A percentile compares a stretch with the other conserved stretches of the same genome.
Conservation (phyloP, 2,797 vertebrate genomes). For the Benthosema pterotum region DNA sequence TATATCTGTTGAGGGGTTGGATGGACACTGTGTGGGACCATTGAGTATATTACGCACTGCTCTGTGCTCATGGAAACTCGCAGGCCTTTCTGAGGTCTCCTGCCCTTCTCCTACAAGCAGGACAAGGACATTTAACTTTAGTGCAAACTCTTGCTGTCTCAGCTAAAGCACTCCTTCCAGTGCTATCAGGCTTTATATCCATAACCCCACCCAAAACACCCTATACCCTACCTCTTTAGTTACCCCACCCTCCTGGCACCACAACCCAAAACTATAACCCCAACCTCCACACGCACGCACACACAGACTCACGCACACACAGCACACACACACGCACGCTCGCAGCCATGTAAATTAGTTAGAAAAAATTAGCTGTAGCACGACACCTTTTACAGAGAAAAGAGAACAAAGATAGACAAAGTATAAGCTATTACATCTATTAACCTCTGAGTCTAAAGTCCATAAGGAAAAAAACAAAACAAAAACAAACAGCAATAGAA, state of each 20-base stretch:
- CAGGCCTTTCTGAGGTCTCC: conserved; percentile 77
- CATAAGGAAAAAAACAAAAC: conserved; percentile 58
- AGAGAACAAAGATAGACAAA: conserved; percentile 47
- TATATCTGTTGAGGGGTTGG: conserved; percentile 58
- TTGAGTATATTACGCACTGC: conserved; percentile 66
- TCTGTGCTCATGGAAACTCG: conserved; percentile 73
- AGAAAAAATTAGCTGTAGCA: conserved; percentile 64
- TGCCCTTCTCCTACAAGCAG: conserved; percentile 76
- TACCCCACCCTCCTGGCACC: conserved; percentile 67
- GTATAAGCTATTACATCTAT: conserved; percentile 61
- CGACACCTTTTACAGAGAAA: conserved; percentile 63
- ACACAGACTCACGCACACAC: conserved; percentile 19
- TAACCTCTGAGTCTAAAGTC: conserved; percentile 68
- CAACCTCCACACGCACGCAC: conserved; percentile 11
- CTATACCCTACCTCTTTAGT: conserved; percentile 32
- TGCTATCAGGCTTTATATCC: conserved; percentile 83
- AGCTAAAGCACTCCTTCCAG: conserved; percentile 85
- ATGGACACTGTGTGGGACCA: conserved; percentile 66
- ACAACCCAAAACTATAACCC: conserved; percentile 61
- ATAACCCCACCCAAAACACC: conserved; percentile 70
- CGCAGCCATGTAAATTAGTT: conserved; percentile 64
- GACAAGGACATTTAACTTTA: conserved; percentile 82
- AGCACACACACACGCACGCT: conserved; percentile 20
- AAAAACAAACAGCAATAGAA: conserved; percentile 65
- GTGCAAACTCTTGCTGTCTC: conserved; percentile 86